Conservation (phyloP, 1,140 invertebrate species). For the Eulimnadia texana region DNA sequence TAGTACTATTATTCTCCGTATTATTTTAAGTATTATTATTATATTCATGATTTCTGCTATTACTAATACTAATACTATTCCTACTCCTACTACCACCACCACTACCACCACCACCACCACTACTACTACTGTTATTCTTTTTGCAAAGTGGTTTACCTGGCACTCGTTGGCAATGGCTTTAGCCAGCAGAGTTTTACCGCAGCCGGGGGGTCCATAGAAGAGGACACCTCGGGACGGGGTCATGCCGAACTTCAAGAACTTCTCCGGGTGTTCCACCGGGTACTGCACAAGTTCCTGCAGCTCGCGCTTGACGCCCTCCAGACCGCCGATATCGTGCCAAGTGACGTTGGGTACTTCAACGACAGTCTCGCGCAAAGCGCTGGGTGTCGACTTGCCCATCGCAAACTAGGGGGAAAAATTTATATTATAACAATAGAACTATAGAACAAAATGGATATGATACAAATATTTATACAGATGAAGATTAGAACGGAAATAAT, state of each 20-base stretch:
- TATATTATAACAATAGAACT: neutral
- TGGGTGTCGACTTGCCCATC: slow-evolving; percentile 96
- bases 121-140: no score
- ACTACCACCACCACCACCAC: no score
- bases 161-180: slow-evolving; percentile 99
- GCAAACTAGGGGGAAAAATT: slow-evolving; percentile 52
- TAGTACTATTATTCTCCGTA: no score
- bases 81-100: no score
- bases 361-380: slow-evolving; percentile 91
- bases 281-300: slow-evolving; percentile 96
- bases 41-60: no score
- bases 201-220: slow-evolving; percentile 96
- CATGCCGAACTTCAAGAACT: slow-evolving; percentile 99
- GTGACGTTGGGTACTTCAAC: slow-evolving; percentile 96
- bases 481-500: no score
- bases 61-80: no score
- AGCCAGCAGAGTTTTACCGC: slow-evolving; percentile 94
- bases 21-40: no score
- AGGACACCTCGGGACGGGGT: slow-evolving; percentile 95
- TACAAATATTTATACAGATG: neutral
- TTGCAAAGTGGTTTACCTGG: no score
- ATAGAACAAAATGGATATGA: neutral
- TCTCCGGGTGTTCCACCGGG: slow-evolving; percentile 98
- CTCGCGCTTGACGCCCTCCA: slow-evolving; percentile 93
- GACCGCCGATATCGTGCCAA: slow-evolving; percentile 95